Conservation (phyloP, 2,113 vertebrate species). For the Tonatia bakeri region DNA sequence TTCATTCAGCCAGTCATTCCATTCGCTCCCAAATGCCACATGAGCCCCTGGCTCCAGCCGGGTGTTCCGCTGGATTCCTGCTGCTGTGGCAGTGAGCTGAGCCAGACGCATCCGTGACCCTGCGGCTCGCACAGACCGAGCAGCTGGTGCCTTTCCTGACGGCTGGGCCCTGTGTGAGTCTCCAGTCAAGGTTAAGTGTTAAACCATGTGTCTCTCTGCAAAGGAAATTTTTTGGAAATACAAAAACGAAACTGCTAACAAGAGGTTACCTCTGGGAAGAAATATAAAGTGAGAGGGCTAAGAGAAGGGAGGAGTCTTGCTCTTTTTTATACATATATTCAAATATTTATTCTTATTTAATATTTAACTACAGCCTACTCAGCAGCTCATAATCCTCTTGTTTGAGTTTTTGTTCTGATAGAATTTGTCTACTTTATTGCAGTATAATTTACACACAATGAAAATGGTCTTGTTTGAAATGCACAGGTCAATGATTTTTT, state of each 20-base stretch:
- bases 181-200: not conserved
- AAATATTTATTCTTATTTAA: not conserved
- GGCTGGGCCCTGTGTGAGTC: not conserved
- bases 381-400: not conserved
- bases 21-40: not conserved
- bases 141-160: not conserved
- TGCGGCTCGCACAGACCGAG: not conserved
- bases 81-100: rapidly evolving
- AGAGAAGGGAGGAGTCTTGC: not conserved
- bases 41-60: not conserved
- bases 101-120: not conserved
- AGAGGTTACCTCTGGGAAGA: not conserved
- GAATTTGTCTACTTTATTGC: not conserved
- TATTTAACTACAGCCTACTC: not conserved
- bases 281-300: not conserved
- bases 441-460: not conserved
- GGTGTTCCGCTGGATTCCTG: not conserved
- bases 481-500: no score
- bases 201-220: not conserved
- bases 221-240: not conserved
- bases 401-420: not conserved
- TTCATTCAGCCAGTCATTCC: not conserved
- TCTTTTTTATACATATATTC: not conserved
- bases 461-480: not conserved
- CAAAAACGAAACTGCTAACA: not conserved